Base-by-base conservation (phyloP, 2,888 invertebrate species). In the Melitaea athalia region DNA sequence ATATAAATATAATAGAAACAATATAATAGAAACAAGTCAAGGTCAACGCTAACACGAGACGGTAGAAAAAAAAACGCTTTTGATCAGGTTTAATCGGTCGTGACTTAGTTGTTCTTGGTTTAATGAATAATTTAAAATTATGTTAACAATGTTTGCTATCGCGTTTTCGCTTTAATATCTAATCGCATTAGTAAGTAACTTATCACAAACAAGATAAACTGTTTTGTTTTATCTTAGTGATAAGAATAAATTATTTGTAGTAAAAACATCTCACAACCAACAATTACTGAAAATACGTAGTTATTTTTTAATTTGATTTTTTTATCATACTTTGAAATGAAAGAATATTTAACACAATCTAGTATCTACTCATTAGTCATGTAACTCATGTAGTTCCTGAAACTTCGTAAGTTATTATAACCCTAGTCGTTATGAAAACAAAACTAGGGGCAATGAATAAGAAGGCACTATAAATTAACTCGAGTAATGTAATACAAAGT, bases 401-500 rank as follows among this genome's bases (percentile, higher is more conserved):
- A 52, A 65, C 15, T 65, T 65, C 10, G 24, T 10, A 52, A 68
- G 59, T 61, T 61, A 59, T 64, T 61, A 63, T 64, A 73, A 73
- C 69, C 69, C 55, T 24, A 64, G 67, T 68, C 63, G 71, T 73
- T 73, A 69, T 52, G 78, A 82, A 85, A 85, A 85, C 84, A 84
- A 84, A 86, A 87, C 82, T 85, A 81, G 79, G 79, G 79, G 84
- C 85, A 85, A 88, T 89, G 88, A 89, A 88, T 88, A 89, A 88
- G 87, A 88, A 88, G 87, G 84, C 79, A 87, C 86, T 86, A 91
- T 89, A 91, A 91, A 91, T 91, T 88, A 91, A 88, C 82, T 88
- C 81, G 83, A 83, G 86, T 91, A 91, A 89, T 88, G 89, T 90
- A 87, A 91, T 89, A 91, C 89, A 90, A 91, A 89, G 87, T 91